Evolutionary conservation across 2,113 vertebrate genomes (phyloP), one percentile per base, ranked within the genome.

Genomic region (Bos javanicus): DNA sequence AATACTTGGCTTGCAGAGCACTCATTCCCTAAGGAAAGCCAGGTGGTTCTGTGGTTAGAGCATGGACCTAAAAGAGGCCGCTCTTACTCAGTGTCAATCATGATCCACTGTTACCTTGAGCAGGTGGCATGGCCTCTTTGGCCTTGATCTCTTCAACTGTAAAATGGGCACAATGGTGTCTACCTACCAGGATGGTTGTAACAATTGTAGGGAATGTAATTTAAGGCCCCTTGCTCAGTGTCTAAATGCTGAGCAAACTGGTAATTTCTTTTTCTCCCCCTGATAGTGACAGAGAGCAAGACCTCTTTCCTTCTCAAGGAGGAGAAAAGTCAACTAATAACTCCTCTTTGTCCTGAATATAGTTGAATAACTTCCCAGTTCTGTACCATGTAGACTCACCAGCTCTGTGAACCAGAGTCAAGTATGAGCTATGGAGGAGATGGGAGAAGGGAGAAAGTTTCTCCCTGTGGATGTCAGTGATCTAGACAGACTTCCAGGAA

Each of bases 401-500:
- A 74, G 87, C 52, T 46, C 3, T 16, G 1, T 26, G 25, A 83
- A 28, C 11, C 30, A 39, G 33, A 60, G 36, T 74, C 90, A 91
- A 7, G 19, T 5, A 3, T 23, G 82, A 89, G 57, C 78, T 46
- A 0, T 6, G 17, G 71, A 71, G 76, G 92, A 94, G 64, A 87
- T 39, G 19, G 30, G 62, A 90, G 74, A 54, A 93, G 46, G 46
- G 87, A 76, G 84, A 91, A 67, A 56, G 81, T 62, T 43, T 30
- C 81, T 93, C 82, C 25, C 57, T 43, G 12, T 56, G 81, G 62
- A 16, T 82, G 89, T 94, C 85, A 52, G 39, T 11, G 25, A 82
- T 76, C 76, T 84, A 83, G 90, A 85, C 59, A 4, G 28, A 95
- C 93, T 96, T 96, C 76, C 95, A 83, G 94, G 91, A 94, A 93